Evolutionary conservation across 2,113 vertebrate genomes (phyloP), one percentile per base, ranked within the genome.

Genomic region (Lethenteron reissneri): DNA sequence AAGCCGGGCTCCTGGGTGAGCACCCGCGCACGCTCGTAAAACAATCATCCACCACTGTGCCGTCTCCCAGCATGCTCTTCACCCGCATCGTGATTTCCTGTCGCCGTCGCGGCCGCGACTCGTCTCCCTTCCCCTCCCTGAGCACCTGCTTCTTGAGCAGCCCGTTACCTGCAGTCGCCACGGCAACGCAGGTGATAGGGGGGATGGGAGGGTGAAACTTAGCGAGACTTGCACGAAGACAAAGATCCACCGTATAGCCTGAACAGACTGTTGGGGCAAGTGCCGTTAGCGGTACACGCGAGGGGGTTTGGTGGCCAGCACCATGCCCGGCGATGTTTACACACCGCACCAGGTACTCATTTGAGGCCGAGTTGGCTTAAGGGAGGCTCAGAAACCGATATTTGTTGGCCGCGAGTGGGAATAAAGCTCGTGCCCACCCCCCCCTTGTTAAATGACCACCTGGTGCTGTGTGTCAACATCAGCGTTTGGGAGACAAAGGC

Each of bases 101-200:
- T 72, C 89, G 87, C 78, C 86, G 92, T 9, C 72, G 71, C 1
- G 92, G 92, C 11, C 83, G 83, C 59, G 79, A 84, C 4, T 87
- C 84, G 71, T 72, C 78, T 0, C 85, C 85, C 2, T 76, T 75
- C 1, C 89, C 94, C 0, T 79, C 74, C 41, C 84, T 79, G 71
- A 95, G 73, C 1, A 88, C 86, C 78, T 92, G 95, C 80, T 94
- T 97, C 80, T 82, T 87, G 56, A 97, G 77, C 74, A 84, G 81
- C 1, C 81, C 85, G 1, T 83, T 97, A 62, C 89, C 94, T 97
- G 75, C 10, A 58, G 58, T 41, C 41, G 3, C 41, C 41, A 41
- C 3, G 41, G 41, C 41, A 41, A 41, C 41, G 41, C 41, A 41
- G 41, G 5, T 6, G 41, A 41, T 41, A 41, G 41, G 5, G 6